These are phyloP conservation scores for Sylvicola fuscatus DNA, from an alignment of 2,888 invertebrate genomes.

Conservation along the genomic window DNA sequence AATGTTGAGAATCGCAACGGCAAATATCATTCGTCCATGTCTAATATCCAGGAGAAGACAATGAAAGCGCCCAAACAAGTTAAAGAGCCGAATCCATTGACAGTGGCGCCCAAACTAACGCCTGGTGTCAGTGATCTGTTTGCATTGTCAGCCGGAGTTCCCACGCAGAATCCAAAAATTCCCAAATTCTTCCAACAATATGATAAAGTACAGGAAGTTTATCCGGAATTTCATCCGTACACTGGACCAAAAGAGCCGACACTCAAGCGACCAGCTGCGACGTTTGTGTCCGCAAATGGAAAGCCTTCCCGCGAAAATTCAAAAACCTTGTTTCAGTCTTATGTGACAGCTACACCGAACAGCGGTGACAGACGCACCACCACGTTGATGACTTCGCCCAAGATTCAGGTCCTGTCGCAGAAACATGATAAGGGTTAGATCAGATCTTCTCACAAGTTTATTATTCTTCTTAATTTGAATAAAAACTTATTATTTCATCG, in stretches of 20 bases:
- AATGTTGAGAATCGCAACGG: slow-evolving; percentile 2
- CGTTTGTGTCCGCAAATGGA: slow-evolving; percentile 11
- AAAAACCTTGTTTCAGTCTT: slow-evolving; percentile 14
- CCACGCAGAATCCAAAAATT: slow-evolving; percentile 29
- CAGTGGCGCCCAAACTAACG: neutral
- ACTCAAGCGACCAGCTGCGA: slow-evolving; percentile 8
- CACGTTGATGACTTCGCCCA: no score
- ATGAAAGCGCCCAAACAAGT: slow-evolving; percentile 24
- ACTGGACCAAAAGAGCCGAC: slow-evolving; percentile 16
- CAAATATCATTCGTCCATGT: slow-evolving; percentile 1
- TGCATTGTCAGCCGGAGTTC: neutral
- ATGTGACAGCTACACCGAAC: neutral
- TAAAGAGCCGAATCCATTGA: slow-evolving; percentile 16
- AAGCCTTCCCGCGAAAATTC: slow-evolving; percentile 23
- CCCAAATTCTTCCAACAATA: slow-evolving; percentile 52
- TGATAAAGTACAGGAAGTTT: slow-evolving; percentile 56
- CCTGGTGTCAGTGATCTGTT: slow-evolving; percentile 3
- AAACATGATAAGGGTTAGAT: slow-evolving; percentile 4
- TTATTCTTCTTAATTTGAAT: neutral
- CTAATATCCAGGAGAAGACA: slow-evolving; percentile 14
- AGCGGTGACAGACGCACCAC: neutral
- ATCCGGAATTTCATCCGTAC: slow-evolving; percentile 42
- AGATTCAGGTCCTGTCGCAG: neutral
- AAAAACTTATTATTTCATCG: neutral
- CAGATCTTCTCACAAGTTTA: neutral